Evolutionary conservation across 2,797 vertebrate genomes (phyloP), one percentile per base, ranked within the genome.

Genomic region (Myotis daubentonii): DNA sequence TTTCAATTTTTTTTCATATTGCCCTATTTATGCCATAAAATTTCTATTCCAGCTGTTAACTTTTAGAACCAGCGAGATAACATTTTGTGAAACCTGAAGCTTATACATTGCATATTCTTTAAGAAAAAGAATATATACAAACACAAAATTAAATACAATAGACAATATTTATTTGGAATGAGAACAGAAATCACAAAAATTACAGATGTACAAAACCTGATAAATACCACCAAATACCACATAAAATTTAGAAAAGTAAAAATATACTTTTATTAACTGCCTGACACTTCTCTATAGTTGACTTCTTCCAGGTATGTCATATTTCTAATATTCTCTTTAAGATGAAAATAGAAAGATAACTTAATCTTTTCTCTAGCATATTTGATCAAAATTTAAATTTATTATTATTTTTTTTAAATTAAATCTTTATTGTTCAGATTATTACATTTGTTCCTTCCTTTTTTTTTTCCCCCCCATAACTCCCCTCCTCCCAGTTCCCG

Each of bases 141-240:
- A 89, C 38, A 65, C 22, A 44, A 88, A 91, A 65, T 89, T 53
- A 80, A 74, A 19, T 60, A 87, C 2, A 65, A 9, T 53, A 66
- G 17, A 53, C 7, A 89, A 93, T 89, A 85, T 65, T 87, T 92
- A 65, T 82, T 95, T 83, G 25, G 74, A 87, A 44, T 71, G 49
- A 89, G 22, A 83, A 90, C 89, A 74, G 16, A 70, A 87, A 72
- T 22, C 12, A 74, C 38, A 83, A 75, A 6, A 82, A 66, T 70
- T 49, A 51, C 51, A 22, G 15, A 76, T 80, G 65, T 65, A 16
- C 47, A 78, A 93, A 93, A 62, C 16, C 30, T 92, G 60, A 87
- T 19, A 86, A 93, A 23, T 70, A 44, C 25, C 5, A 82, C 30
- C 49, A 79, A 80, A 53, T 30, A 75, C 66, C 23, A 72, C 16